Percentiles rank a stretch among this genome's conserved stretches.
Evolutionary conservation across 2,113 vertebrate species (phyloP).

Genomic region (Puma concolor): DNA sequence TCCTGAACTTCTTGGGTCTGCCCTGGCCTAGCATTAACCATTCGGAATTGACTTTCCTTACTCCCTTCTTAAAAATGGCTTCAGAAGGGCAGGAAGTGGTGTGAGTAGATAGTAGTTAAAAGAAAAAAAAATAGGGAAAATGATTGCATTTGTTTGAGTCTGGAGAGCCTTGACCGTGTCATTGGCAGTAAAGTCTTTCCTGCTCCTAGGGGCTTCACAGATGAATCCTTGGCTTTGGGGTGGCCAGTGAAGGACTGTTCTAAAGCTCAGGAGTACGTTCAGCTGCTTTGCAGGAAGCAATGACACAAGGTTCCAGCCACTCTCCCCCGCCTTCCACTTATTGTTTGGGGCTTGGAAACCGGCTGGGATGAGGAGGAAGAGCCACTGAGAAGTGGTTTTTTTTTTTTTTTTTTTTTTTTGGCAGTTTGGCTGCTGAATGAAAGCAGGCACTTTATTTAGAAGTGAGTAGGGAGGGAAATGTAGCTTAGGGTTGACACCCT

Average conservation of each 20-base stretch:
- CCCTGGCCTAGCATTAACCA: neutral
- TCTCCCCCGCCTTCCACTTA: conserved; percentile 81
- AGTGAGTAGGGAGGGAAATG: conserved; percentile 80
- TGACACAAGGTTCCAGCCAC: conserved; percentile 62
- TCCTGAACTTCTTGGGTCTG: neutral
- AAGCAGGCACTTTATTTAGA: conserved; percentile 85
- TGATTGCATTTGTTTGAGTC: conserved; percentile 80
- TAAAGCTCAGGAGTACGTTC: conserved; percentile 45
- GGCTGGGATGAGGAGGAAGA: conserved; percentile 77
- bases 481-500: conserved; percentile 82
- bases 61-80: conserved; percentile 3
- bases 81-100: conserved; percentile 52
- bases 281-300: conserved; percentile 75
- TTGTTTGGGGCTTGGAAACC: conserved; percentile 81
- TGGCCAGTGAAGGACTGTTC: conserved; percentile 33
- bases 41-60: neutral
- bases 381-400: neutral
- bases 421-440: conserved; percentile 80
- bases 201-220: neutral
- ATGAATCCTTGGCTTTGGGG: neutral
- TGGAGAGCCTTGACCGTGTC: conserved; percentile 81
- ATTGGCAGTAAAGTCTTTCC: neutral
- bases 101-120: conserved; percentile 33
- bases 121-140: neutral
- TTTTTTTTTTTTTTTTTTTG: neutral